Conservation (phyloP, 53 echinoderm and acorn worm genomes). For the Luidia sarsii region DNA sequence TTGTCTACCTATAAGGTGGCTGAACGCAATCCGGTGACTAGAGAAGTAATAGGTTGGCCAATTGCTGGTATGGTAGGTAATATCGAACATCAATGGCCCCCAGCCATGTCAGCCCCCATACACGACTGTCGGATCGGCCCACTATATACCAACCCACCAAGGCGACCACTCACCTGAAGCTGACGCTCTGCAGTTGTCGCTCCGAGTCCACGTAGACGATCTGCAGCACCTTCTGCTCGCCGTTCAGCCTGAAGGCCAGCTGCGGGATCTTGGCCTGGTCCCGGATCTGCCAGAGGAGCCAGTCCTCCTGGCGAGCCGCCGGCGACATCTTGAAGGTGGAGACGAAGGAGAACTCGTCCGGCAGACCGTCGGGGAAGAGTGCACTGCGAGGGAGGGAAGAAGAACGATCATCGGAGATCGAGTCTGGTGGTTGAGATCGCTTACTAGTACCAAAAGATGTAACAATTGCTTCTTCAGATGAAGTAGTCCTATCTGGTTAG, state of each 20-base stretch:
- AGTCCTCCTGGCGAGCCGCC: conserved; percentile 68
- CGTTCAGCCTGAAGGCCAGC: conserved; percentile 77
- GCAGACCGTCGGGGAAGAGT: conserved; percentile 82
- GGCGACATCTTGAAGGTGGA: conserved; percentile 71
- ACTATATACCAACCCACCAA: not conserved
- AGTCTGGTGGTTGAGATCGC: too few relatives aligned
- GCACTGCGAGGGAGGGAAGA: conserved; percentile 48
- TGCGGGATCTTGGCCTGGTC: conserved; percentile 68
- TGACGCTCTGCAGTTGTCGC: conserved; percentile 71
- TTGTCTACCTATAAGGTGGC: too few relatives aligned
- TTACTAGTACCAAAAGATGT: too few relatives aligned
- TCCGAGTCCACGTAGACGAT: conserved; percentile 73
- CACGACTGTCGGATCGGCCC: not conserved
- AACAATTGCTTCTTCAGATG: too few relatives aligned
- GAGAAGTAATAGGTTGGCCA: too few relatives aligned
- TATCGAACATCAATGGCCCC: too few relatives aligned
- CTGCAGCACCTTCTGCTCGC: conserved; percentile 66
- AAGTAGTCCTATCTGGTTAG: too few relatives aligned
- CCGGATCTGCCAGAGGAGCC: conserved; percentile 80
- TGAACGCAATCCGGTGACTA: too few relatives aligned
- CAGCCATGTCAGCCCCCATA: too few relatives aligned
- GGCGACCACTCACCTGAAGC: conserved; percentile 59
- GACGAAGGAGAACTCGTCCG: conserved; percentile 87
- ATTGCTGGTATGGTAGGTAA: too few relatives aligned
- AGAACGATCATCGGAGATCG: too few relatives aligned